phyloP scores from a whole-genome alignment of 2,113 vertebrate genomes.

The Trematocara marginatum region DNA sequence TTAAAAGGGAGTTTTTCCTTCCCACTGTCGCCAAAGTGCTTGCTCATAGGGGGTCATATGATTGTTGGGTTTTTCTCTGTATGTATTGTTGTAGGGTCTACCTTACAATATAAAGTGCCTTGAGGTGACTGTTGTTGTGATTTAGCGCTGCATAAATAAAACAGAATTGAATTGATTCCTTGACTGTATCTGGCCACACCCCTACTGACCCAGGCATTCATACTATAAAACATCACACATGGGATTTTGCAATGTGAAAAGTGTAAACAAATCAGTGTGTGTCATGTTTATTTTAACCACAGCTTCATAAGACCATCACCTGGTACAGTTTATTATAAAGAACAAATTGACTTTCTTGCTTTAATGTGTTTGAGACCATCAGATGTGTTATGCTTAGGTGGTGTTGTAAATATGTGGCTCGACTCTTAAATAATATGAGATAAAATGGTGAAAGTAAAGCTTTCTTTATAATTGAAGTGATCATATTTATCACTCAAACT shows the following conservation, averaged over 20 bases:
- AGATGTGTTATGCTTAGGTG: not conserved
- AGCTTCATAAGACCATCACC: not conserved
- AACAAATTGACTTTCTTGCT: not conserved
- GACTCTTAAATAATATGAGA: not conserved
- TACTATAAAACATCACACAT: not conserved
- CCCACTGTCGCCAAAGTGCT: not conserved
- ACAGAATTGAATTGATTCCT: not conserved
- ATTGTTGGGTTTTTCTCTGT: no score
- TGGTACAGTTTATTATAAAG: not conserved
- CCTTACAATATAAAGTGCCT: not conserved
- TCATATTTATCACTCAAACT: not conserved
- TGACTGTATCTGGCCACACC: not conserved
- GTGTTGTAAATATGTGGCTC: not conserved
- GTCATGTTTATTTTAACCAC: not conserved
- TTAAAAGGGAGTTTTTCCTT: not conserved
- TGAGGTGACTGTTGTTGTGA: not conserved
- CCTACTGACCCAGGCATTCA: not conserved
- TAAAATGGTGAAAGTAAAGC: not conserved
- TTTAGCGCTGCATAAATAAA: not conserved
- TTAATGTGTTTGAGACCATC: not conserved
- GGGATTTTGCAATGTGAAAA: not conserved
- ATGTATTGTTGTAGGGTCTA: not conserved
- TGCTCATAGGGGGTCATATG: no score
- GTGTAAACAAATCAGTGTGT: not conserved
- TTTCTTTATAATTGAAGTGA: not conserved